Conservation (phyloP, 1,140 invertebrate genomes). For the Drosophila kikkawai region DNA sequence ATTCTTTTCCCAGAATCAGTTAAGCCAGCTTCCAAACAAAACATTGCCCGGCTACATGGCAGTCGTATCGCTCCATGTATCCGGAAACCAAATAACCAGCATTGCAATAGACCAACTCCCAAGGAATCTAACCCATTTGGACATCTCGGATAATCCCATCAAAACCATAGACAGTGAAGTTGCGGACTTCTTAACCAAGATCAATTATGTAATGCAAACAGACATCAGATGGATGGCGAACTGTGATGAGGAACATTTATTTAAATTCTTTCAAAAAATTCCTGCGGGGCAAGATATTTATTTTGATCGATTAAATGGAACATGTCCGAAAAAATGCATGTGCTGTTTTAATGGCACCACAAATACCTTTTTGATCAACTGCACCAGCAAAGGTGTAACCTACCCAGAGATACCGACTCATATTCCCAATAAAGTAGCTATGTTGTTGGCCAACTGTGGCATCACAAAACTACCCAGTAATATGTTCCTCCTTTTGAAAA, state of each 20-base stretch:
- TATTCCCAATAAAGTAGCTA: background rate
- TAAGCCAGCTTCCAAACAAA: background rate
- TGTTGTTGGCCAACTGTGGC: background rate
- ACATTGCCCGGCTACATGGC: background rate
- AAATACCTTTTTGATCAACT: background rate
- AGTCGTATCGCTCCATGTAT: background rate
- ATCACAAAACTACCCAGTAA: background rate
- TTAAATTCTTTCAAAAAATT: background rate
- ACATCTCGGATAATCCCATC: background rate
- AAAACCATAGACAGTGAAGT: background rate
- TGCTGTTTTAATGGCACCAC: background rate
- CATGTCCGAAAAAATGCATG: background rate
- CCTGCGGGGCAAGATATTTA: background rate
- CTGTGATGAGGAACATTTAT: background rate
- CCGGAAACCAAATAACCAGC: background rate
- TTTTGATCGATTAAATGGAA: background rate
- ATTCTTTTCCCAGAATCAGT: background rate
- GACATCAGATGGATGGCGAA: background rate
- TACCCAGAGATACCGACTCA: background rate
- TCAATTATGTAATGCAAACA: no score
- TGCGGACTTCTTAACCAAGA: background rate
- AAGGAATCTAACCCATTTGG: background rate
- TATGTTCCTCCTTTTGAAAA: background rate
- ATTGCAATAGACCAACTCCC: background rate
- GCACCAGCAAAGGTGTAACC: background rate